These are phyloP conservation scores for Stratiomys singularior DNA, from an alignment of 2,888 invertebrate genomes.

Conservation along the genomic window DNA sequence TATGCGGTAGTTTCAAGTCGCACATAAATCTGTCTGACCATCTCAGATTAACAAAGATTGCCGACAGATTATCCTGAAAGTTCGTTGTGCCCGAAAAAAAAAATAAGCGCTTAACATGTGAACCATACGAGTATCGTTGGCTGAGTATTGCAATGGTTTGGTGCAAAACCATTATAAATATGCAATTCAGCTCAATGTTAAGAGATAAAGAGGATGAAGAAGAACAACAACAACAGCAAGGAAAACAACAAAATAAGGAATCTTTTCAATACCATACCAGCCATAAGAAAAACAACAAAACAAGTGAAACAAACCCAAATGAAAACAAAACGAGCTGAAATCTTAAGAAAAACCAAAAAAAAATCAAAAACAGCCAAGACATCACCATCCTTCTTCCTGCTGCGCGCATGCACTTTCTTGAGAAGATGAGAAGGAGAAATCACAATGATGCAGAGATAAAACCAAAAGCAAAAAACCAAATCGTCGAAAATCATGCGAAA, in stretches of 20 bases:
- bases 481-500: conserved; percentile 31
- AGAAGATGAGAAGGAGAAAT: not conserved
- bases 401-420: conserved; percentile 21
- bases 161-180: conserved; percentile 40
- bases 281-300: too few species aligned
- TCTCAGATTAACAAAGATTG: conserved; percentile 51
- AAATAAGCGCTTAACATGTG: conserved; percentile 12
- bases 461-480: conserved; percentile 11
- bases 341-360: not conserved
- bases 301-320: too few species aligned
- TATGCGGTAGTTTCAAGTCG: conserved; percentile 28
- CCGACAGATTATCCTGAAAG: conserved; percentile 45
- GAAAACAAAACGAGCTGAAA: not conserved
- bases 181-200: conserved; percentile 25
- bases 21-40: conserved; percentile 48
- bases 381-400: conserved; percentile 36
- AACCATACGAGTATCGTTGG: not conserved
- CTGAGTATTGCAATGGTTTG: not conserved
- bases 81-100: conserved; percentile 29
- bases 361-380: conserved; percentile 5
- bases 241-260: not conserved
- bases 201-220: not conserved
- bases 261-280: too few species aligned
- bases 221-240: not conserved
- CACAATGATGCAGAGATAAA: conserved; percentile 3